Conservation (phyloP, 2,888 invertebrate genomes). For the Zhengitettix transpicula region DNA sequence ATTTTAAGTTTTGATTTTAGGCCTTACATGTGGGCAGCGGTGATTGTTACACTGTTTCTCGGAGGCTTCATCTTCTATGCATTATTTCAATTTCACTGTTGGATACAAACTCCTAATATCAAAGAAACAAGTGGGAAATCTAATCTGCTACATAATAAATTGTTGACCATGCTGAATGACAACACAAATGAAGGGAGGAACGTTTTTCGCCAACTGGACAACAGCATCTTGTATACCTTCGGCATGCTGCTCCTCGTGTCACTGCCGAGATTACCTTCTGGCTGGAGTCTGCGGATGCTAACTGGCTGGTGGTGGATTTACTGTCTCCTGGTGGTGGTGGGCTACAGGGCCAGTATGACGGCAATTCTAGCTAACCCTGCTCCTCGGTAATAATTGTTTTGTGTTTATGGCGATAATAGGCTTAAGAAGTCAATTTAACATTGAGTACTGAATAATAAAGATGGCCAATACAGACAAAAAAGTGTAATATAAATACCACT, state of each 20-base stretch:
- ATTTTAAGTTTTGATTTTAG: conserved; percentile 23
- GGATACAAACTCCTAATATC: conserved; percentile 2
- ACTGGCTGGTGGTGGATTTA: conserved; percentile 84
- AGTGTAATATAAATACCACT: too few relatives aligned
- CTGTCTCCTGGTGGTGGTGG: conserved; percentile 59
- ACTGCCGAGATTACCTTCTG: conserved; percentile 51
- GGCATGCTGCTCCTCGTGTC: conserved; percentile 69
- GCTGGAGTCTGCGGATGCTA: conserved; percentile 63
- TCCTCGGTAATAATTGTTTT: conserved; percentile 32
- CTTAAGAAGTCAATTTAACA: too few relatives aligned
- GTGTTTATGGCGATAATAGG: too few relatives aligned
- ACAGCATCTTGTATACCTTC: conserved; percentile 39
- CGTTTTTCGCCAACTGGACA: conserved; percentile 48
- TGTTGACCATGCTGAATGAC: conserved; percentile 8
- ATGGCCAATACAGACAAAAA: too few relatives aligned
- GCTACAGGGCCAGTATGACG: conserved; percentile 71
- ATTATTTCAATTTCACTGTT: conserved; percentile 38
- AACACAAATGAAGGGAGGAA: conserved; percentile 33
- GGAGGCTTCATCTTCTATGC: conserved; percentile 48
- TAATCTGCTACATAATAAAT: neutral
- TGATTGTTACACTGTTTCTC: conserved; percentile 46
- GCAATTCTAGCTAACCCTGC: conserved; percentile 66
- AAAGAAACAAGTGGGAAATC: neutral
- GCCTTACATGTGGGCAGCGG: conserved; percentile 55
- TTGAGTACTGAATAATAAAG: too few relatives aligned